Evolutionary conservation across 2,888 invertebrate genomes (phyloP).

Genomic region (Camptogramma bilineatum): DNA sequence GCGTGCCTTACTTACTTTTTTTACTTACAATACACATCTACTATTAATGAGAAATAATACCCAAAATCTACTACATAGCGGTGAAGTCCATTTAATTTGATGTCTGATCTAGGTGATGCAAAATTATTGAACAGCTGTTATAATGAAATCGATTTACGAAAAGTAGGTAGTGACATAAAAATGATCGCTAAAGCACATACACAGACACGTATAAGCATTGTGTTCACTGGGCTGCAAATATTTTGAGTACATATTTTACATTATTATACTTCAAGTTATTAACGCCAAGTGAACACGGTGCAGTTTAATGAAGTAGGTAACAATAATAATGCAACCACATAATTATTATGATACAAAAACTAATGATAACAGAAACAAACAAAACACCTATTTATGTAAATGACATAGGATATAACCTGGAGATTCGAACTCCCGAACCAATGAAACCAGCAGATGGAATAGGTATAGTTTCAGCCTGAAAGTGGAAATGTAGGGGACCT

Average conservation of each 20-base stretch:
- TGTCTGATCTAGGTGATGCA: neutral
- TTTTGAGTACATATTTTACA: neutral
- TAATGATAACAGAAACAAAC: constrained; percentile 8
- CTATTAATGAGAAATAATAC: neutral
- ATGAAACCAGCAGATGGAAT: neutral
- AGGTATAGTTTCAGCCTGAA: neutral
- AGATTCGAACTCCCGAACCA: neutral
- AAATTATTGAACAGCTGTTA: neutral
- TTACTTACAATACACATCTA: neutral
- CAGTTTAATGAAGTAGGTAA: constrained; percentile 4
- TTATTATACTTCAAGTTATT: neutral
- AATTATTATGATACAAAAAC: neutral
- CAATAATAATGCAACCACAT: constrained; percentile 6
- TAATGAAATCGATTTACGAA: constrained; percentile 10
- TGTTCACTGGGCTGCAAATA: constrained; percentile 1
- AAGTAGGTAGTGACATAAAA: constrained; percentile 26
- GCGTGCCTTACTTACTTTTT: too few relatives aligned
- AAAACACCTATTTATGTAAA: neutral
- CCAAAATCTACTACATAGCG: neutral
- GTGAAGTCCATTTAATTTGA: neutral
- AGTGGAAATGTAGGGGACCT: constrained; percentile 25
- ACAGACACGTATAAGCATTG: constrained; percentile 1
- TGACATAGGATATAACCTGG: neutral
- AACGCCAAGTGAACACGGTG: constrained; percentile 8
- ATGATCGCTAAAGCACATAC: constrained; percentile 15